Conservation (phyloP, 2,113 vertebrate genomes). For the Dasyornis broadbenti region DNA sequence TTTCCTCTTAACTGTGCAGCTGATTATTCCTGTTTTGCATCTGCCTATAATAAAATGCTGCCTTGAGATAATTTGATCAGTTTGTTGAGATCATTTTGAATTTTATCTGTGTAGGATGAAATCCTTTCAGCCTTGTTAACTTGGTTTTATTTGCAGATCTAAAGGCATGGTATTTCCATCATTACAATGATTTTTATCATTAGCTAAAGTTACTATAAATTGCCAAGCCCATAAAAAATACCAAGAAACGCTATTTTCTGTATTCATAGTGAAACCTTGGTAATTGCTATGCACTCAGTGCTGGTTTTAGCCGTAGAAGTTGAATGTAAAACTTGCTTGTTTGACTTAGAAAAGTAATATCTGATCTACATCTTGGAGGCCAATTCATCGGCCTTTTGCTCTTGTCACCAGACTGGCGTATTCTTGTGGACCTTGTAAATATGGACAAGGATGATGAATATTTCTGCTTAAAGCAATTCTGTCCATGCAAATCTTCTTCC, state of each 20-base stretch:
- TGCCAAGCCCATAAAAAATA: not conserved
- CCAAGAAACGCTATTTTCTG: not conserved
- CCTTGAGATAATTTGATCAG: not conserved
- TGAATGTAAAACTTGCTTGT: not conserved
- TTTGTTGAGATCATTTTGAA: not conserved
- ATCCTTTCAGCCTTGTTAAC: not conserved
- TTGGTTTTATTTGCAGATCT: not conserved
- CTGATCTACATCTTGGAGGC: not conserved
- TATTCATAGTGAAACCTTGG: not conserved
- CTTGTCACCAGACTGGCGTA: not conserved
- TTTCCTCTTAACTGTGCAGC: not conserved
- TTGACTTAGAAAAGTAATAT: not conserved
- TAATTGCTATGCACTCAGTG: not conserved
- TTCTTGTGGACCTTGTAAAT: not conserved
- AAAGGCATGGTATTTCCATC: not conserved
- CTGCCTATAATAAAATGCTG: not conserved
- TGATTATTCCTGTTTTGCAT: not conserved
- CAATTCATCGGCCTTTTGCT: not conserved
- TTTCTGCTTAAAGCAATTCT: not conserved
- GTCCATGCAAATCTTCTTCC: not conserved
- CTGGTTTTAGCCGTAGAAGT: fast-evolving
- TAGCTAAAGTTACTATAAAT: not conserved
- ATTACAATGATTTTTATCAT: not conserved
- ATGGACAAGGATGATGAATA: not conserved
- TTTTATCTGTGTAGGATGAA: not conserved